These are phyloP conservation scores for Stegodyphus mimosarum DNA, from an alignment of 1,140 invertebrate species.

Conservation along the genomic window DNA sequence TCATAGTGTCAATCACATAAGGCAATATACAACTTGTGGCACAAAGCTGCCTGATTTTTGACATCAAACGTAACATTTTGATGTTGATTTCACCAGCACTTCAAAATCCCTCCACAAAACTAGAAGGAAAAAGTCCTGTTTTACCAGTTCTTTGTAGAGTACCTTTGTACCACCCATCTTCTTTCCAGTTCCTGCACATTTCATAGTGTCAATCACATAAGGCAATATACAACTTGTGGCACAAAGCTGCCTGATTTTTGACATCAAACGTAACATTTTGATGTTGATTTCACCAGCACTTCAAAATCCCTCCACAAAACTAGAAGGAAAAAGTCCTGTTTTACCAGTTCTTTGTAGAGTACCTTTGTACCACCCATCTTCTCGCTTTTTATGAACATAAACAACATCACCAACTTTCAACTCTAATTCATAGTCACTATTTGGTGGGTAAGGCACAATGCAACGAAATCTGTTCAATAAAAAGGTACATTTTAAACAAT, in stretches of 20 bases:
- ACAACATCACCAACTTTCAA: slow-evolving; percentile 91
- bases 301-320: slow-evolving; percentile 77
- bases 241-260: no score
- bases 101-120: slow-evolving; percentile 77
- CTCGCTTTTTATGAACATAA: slow-evolving; percentile 89
- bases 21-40: no score
- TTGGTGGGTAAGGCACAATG: slow-evolving; percentile 93
- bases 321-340: slow-evolving; percentile 92
- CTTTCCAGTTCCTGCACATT: slow-evolving; percentile 67
- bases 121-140: slow-evolving; percentile 92
- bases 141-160: slow-evolving; percentile 88
- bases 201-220: no score
- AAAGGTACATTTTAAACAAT: no score
- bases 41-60: no score
- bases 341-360: slow-evolving; percentile 88
- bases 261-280: no score
- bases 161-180: slow-evolving; percentile 96
- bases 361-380: slow-evolving; percentile 96
- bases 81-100: no score
- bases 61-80: no score
- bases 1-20: no score
- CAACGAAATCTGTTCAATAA: slow-evolving; percentile 79
- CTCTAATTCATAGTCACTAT: slow-evolving; percentile 91
- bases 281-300: no score
- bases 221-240: no score